Base-by-base conservation (phyloP, 2,797 vertebrate species). In the Pempheris klunzingeri region DNA sequence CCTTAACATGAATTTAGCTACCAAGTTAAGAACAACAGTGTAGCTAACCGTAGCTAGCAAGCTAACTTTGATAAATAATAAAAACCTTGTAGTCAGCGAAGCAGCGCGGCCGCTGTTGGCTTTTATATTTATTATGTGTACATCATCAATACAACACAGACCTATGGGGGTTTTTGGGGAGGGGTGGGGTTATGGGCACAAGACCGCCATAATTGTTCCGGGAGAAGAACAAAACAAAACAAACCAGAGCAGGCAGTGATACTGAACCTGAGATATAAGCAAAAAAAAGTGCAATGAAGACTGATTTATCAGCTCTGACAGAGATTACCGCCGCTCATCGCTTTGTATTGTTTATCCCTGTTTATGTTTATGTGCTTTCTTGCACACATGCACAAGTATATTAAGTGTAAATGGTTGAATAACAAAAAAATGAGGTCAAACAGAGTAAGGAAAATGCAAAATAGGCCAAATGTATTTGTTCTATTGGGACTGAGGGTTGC, bases 81-180 rank as follows among this genome's bases (percentile, higher is more conserved):
- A 20, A 44, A 18, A 41, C 0, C 1, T 0, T 11, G 0, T 5
- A 2, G 7, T 18, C 4, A 10, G 17, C 0, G 2, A 20, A 22
- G 0, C 4, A 28, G 1, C 5, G 3, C 5, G 4, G 5, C 13
- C 32, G 3, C 0, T 0, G 0, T 2, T 9, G 0, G 2, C 3
- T n/a, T 15, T 58, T 24, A 4, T 20, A 7, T 3, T 24, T 1
- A 0, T 60, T 0, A 5, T 41, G 14, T 47, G 38, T 7, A 0
- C 10, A 32, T 10, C 0, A 34, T 5, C 28, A 12, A 68, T 4
- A 7, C 6, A 13, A 9, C 12, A 30, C 22, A 34, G 4, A 14
- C 4, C 0, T 12, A 6, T 22, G 7, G 6, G 8, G 9, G n/a
- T n/a, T n/a, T n/a, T n/a, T n/a, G n/a, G n/a, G n/a, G n/a, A n/a